Evolutionary conservation across 1,140 invertebrate species (phyloP), one percentile per base, ranked within the genome.

Genomic region (Ceratosolen solmsi): DNA sequence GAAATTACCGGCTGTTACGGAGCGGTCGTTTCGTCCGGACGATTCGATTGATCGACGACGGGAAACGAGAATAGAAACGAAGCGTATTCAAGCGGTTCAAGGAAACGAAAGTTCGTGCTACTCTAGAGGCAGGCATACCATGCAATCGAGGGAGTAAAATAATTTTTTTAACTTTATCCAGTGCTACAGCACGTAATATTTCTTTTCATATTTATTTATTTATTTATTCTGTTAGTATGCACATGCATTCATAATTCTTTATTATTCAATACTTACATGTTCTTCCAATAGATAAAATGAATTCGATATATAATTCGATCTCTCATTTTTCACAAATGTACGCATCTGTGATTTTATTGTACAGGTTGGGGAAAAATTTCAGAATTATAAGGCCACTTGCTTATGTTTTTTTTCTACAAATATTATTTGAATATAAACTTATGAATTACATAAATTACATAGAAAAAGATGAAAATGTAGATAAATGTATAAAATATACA

Each of bases 11-110:
- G 70, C 68, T 78, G 65, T 82, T 82, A 76, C 79, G 60, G 75
- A 68, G 79, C 63, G 54, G 80, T 77, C 74, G 80, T 77, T 82
- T 76, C 80, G 65, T 77, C 80, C 51, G 74, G 63, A 73, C 81
- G 68, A 82, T 78, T 82, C 81, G 81, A 82, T 82, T 82, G 75
- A 82, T 82, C 75, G 81, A 78, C 74, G 74, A 82, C 58, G 56
- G 72, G 27, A n/a, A 78, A 46, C 54, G 27, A 73, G 75, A 78
- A 82, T 78, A 78, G 74, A 77, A 72, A 78, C 75, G 75, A 78
- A 78, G 41, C 54, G 68, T 33, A 77, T 77, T 82, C 65, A 30
- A 33, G 25, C 30, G 38, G 11, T n/a, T 20, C 15, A 79, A 22
- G 63, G 49, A 60, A 56, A 11, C 46, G 22, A 68, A n/a, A 4